These are phyloP conservation scores for Hemiscyllium ocellatum DNA, from an alignment of 2,113 vertebrate genomes.

Conservation along the genomic window DNA sequence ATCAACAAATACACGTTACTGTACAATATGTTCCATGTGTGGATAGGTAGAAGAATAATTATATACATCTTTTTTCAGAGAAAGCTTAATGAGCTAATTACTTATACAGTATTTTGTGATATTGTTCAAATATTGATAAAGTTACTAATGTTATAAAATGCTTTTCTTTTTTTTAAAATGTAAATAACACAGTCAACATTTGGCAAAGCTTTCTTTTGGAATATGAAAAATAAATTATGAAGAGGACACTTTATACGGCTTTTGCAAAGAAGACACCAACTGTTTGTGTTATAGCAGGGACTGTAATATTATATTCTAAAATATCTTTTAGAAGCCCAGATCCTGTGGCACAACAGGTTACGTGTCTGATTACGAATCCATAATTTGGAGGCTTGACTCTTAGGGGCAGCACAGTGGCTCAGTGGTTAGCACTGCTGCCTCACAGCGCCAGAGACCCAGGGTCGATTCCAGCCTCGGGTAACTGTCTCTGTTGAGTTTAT, in stretches of 20 bases:
- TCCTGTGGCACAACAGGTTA: no score
- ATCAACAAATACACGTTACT: background rate
- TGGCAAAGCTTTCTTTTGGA: slow-evolving; percentile 17
- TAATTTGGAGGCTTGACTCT: no score
- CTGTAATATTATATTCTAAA: background rate
- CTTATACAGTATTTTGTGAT: background rate
- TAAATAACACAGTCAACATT: background rate
- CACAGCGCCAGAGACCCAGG: no score
- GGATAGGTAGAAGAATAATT: background rate
- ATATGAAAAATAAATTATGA: background rate
- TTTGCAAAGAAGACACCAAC: background rate
- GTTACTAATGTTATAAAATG: background rate
- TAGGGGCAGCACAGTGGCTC: no score
- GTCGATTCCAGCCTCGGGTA: no score
- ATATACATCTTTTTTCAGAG: background rate
- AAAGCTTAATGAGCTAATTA: background rate
- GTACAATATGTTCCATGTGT: no score
- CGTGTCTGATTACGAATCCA: no score
- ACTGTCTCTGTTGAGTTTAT: no score
- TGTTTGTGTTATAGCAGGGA: background rate
- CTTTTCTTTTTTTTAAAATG: slow-evolving; percentile 16
- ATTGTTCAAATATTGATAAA: background rate
- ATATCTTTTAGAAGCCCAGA: background rate
- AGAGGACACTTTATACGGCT: background rate
- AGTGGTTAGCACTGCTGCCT: no score